phyloP scores from a whole-genome alignment of 2,797 vertebrate species.

The Molossus alvarezi region DNA sequence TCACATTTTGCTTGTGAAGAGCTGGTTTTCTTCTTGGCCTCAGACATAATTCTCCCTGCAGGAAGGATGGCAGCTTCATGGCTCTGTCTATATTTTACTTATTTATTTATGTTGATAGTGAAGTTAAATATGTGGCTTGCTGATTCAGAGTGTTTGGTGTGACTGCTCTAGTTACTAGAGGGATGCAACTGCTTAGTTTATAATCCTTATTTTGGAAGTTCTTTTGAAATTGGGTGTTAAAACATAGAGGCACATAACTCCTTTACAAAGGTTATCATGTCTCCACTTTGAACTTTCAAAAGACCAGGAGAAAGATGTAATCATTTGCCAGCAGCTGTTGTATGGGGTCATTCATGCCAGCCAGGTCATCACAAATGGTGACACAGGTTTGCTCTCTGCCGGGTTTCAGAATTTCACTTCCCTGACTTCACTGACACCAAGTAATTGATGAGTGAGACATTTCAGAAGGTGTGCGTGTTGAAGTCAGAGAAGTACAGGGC shows the following conservation, averaged over 20 bases:
- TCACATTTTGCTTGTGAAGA: constrained; percentile 54
- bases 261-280: constrained; percentile 16
- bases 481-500: not conserved
- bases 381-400: not conserved
- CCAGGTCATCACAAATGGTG: not conserved
- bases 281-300: constrained; percentile 65
- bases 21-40: constrained; percentile 40
- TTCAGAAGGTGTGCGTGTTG: not conserved
- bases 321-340: constrained; percentile 54
- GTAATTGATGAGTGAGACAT: constrained; percentile 46
- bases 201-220: constrained; percentile 49
- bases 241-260: not conserved
- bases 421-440: constrained; percentile 72
- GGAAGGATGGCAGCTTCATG: not conserved
- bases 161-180: constrained; percentile 39
- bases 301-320: not conserved
- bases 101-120: constrained; percentile 57
- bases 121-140: constrained; percentile 21
- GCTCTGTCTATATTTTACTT: constrained; percentile 38
- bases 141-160: constrained; percentile 56
- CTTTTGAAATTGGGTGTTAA: constrained; percentile 55
- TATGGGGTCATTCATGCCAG: constrained; percentile 43
- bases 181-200: constrained; percentile 51
- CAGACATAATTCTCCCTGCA: constrained; percentile 58
- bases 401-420: constrained; percentile 68